phyloP scores from a whole-genome alignment of 1,140 invertebrate genomes.

The Lucilia cuprina region DNA sequence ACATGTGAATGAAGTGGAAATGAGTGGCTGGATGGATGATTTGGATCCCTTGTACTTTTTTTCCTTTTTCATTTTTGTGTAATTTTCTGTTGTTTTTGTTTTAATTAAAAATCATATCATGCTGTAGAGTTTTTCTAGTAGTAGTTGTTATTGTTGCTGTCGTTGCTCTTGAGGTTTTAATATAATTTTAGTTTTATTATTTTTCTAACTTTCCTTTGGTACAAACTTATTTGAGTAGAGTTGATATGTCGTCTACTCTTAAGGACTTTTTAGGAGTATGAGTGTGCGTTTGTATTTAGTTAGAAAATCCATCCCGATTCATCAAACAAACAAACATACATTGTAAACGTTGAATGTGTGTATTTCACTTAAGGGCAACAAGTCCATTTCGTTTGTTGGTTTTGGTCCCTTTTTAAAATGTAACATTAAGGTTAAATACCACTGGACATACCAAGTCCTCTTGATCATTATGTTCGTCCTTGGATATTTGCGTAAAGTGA shows the following conservation, averaged over 20 bases:
- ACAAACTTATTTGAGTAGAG: not conserved
- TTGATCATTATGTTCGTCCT: not conserved
- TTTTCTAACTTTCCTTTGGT: not conserved
- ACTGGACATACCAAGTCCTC: not conserved
- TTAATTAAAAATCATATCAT: slow-evolving; percentile 2
- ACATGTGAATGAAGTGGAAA: too few species aligned
- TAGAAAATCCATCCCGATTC: not conserved
- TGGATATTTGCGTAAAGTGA: not conserved
- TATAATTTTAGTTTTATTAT: not conserved
- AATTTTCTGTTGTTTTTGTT: not conserved
- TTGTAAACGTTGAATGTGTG: not conserved
- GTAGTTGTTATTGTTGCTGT: not conserved
- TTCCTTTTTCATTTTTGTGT: not conserved
- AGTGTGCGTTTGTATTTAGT: not conserved
- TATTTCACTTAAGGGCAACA: not conserved
- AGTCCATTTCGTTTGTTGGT: not conserved
- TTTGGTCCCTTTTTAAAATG: not conserved
- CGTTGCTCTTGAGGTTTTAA: not conserved
- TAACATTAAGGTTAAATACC: slow-evolving; percentile 2
- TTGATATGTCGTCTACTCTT: not conserved
- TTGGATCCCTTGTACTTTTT: not conserved
- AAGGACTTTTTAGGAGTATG: not conserved
- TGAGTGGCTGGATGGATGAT: not conserved
- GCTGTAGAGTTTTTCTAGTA: not conserved
- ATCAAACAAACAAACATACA: too few species aligned